These are phyloP conservation scores for Notothenia rossii DNA, from an alignment of 2,113 vertebrate genomes.

Conservation along the genomic window DNA sequence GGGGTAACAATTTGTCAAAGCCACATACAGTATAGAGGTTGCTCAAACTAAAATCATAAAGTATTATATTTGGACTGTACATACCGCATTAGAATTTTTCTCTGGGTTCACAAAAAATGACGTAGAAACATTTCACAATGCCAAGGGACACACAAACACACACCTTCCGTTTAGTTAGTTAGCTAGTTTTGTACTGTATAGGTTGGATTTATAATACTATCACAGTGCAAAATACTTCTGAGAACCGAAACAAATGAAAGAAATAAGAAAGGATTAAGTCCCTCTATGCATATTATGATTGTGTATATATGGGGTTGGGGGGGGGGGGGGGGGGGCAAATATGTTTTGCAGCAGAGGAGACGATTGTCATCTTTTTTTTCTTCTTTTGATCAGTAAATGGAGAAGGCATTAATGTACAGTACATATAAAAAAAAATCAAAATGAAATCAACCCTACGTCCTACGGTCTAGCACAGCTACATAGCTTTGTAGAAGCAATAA, in stretches of 20 bases:
- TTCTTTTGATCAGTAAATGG: slow-evolving; percentile 80
- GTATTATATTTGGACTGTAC: slow-evolving; percentile 79
- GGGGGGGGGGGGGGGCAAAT: slow-evolving; percentile 55
- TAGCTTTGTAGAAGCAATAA: slow-evolving; percentile 85
- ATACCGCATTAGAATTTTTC: slow-evolving; percentile 78
- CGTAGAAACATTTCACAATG: slow-evolving; percentile 87
- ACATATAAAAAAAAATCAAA: slow-evolving; percentile 78
- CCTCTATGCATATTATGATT: slow-evolving; percentile 79
- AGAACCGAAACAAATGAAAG: slow-evolving; percentile 71
- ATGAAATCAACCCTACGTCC: slow-evolving; percentile 82
- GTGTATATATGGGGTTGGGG: slow-evolving; percentile 80
- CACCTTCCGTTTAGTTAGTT: slow-evolving; percentile 86
- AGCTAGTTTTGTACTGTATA: slow-evolving; percentile 87
- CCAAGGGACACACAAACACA: slow-evolving; percentile 87
- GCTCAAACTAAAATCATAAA: slow-evolving; percentile 59
- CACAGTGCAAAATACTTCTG: slow-evolving; percentile 88
- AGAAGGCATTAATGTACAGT: slow-evolving; percentile 88
- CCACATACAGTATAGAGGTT: slow-evolving; percentile 76
- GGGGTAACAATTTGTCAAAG: slow-evolving; percentile 69
- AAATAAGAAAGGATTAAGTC: slow-evolving; percentile 75
- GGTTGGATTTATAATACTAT: slow-evolving; percentile 85
- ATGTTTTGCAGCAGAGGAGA: slow-evolving; percentile 86
- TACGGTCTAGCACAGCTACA: slow-evolving; percentile 85
- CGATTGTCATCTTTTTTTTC: slow-evolving; percentile 88
- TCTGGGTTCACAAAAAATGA: slow-evolving; percentile 83